phyloP scores from a whole-genome alignment of 2,888 invertebrate genomes.

The Capitulum mitella region DNA sequence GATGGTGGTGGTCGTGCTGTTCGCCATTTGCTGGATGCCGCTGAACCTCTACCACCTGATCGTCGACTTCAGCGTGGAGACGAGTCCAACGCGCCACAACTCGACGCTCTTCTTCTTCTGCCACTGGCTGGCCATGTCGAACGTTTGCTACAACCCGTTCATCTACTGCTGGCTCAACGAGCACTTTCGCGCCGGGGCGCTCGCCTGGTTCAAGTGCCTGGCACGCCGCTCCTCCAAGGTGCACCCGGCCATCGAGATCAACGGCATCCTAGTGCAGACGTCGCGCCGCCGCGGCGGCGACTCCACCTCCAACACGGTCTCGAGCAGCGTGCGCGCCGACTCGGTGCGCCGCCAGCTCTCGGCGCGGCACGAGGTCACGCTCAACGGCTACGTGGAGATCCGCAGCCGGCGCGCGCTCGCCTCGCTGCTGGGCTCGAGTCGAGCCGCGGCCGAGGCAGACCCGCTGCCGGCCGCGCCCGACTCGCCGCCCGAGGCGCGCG shows the following conservation, averaged over 20 bases:
- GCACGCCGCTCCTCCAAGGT: conserved; percentile 36
- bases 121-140: conserved; percentile 48
- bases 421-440: not conserved
- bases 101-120: conserved; percentile 44
- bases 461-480: not conserved
- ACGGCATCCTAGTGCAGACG: conserved; percentile 35
- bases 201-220: conserved; percentile 41
- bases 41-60: conserved; percentile 46
- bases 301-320: conserved; percentile 11
- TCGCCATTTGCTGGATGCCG: conserved; percentile 48
- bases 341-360: conserved; percentile 7
- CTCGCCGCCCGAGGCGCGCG: conserved; percentile 2
- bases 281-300: not conserved
- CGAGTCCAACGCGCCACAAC: conserved; percentile 41
- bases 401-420: conserved; percentile 6
- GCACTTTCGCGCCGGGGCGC: conserved; percentile 43
- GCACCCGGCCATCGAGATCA: conserved; percentile 37
- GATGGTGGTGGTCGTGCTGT: conserved; percentile 45
- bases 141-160: conserved; percentile 48
- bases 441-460: not conserved
- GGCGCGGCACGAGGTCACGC: not conserved
- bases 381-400: conserved; percentile 22
- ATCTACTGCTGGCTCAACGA: conserved; percentile 49
- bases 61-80: conserved; percentile 42
- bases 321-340: conserved; percentile 13